A percentile compares a stretch with the other conserved stretches of the same genome.
phyloP scores from a whole-genome alignment of 2,113 vertebrate genomes.

The Illadopsis cleaveri region DNA sequence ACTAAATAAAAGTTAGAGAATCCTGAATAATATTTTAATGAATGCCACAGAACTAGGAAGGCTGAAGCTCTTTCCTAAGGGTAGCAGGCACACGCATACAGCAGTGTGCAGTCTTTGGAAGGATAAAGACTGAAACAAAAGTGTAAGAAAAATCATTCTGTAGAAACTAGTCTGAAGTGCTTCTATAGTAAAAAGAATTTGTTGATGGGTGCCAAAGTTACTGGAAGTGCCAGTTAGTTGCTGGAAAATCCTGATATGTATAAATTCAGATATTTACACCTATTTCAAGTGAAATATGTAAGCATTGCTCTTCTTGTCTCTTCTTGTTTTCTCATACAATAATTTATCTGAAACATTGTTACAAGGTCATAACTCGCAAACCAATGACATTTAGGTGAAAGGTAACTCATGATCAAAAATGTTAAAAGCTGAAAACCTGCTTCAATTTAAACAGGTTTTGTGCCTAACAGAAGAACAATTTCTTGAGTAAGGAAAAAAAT shows the following conservation, averaged over 20 bases:
- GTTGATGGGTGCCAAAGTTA: background rate
- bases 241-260: background rate
- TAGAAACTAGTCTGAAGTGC: background rate
- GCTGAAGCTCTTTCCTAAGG: background rate
- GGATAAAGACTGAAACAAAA: background rate
- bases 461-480: background rate
- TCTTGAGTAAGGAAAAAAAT: background rate
- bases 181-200: background rate
- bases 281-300: background rate
- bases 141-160: background rate
- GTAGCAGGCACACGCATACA: background rate
- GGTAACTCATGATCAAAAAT: background rate
- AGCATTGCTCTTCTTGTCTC: background rate
- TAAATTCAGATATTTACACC: background rate
- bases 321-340: background rate
- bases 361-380: background rate
- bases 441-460: background rate
- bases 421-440: background rate
- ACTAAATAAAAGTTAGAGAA: background rate
- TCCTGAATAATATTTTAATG: background rate
- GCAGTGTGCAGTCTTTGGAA: background rate
- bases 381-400: background rate
- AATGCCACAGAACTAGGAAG: background rate
- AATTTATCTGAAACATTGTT: background rate
- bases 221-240: background rate